Evolutionary conservation across 1,140 invertebrate species (phyloP), one percentile per base, ranked within the genome.

Genomic region (Parapsyche elsis): DNA sequence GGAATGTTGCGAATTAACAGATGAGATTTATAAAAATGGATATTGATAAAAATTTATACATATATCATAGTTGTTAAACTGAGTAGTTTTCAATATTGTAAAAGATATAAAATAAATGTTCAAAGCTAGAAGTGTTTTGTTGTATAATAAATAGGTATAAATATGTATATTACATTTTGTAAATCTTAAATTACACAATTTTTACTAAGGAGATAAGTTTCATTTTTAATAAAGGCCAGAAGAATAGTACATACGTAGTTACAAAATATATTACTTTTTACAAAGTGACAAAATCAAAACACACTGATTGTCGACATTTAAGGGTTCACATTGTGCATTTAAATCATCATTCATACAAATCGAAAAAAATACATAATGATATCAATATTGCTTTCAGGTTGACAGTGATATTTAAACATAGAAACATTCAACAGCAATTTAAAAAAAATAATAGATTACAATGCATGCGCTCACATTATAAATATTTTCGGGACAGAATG

Each of bases 221-320:
- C 21, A 19, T 61, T 21, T 19, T 19, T 61, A 38, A 21, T 61
- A 61, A 61, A 61, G 57, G 57, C 57, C 9, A 19, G 21, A 12
- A 26, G 64, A 23, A 26, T 67, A 67, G 4, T 9, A 26, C 5
- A 26, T 10, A 26, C 1, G 21, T 26, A 26, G 12, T 0, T 67
- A 67, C 26, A 26, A 24, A 53, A 53, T 53, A 53, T 26, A 9
- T 61, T 19, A 61, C 16, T 61, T 19, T 19, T 61, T 23, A 61
- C 16, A 61, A 59, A 21, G 21, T 21, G 24, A 26, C 5, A 67
- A 67, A 26, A 0, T 61, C 16, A 21, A 19, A 61, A 61, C 16
- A 19, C 9, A 67, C n/a, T 67, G 64, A 67, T 67, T 67, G 64
- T 67, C 64, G 16, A 67, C 9, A 26, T 67, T 4, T 67, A 67